Base-by-base conservation (phyloP, 2,113 vertebrate species). In the Odobenus rosmarus region DNA sequence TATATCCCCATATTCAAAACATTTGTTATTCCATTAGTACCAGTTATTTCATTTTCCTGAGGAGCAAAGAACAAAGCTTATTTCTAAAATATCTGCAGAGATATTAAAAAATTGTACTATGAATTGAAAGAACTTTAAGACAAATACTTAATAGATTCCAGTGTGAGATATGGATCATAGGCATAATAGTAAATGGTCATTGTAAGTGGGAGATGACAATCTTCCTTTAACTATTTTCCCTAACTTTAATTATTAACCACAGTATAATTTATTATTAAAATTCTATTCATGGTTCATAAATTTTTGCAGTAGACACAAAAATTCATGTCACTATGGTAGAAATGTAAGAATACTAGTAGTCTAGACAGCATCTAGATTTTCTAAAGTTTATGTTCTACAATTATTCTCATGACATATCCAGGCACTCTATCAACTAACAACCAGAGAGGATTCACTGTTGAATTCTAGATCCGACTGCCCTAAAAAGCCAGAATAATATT, bases 241-340 rank as follows among this genome's bases (percentile, higher is more conserved):
- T 51, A 94, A 39, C 55, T 94, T 95, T 90, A 98, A 97, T 96
- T 90, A 97, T 96, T 97, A 96, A 91, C 62, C 77, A 98, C 11
- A 93, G 21, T 88, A 71, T 13, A 96, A 88, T 80, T 95, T 88
- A 81, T 90, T 93, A 95, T 93, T 97, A 96, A 24, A 51, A 91
- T 97, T 53, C 42, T 98, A 72, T 82, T 94, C 82, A 90, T n/a
- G 39, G 31, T 91, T 95, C 84, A 93, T 93, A 81, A 92, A 71
- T 46, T 96, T 97, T 95, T 96, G 2, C 13, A 89, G 51, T 83
- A 83, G 96, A 89, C 49, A 76, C 72, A 96, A 97, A 92, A 79
- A 72, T n/a, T 71, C 74, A 85, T 53, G 13, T 33, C n/a, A 84
- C 26, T 92, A 86, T 84, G 62, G 51, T 90, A 88, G 51, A 92